Evolutionary conservation across 2,888 invertebrate species (phyloP), one percentile per base, ranked within the genome.

Genomic region (Temnothorax ravouxi): DNA sequence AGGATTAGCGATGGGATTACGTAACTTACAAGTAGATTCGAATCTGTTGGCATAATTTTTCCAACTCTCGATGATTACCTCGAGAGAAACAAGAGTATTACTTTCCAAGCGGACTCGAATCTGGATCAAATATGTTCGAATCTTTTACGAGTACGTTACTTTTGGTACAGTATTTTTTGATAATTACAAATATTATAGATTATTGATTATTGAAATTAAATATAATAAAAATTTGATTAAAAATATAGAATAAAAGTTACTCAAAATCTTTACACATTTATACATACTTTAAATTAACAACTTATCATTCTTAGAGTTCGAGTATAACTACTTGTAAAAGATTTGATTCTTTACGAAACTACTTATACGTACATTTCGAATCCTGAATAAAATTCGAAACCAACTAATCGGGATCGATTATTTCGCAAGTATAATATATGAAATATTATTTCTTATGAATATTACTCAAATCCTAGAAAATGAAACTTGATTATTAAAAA

Each of bases 1-100:
- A 76, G 84, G 21, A 54, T 54, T 54, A 54, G 21, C 50, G 52
- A 54, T 21, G 52, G 52, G n/a, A 54, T 54, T 54, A 52, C 52
- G 9, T 52, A 21, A 9, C 9, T 52, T 21, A 21, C 21, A 21
- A 50, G 6, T 50, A 54, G 52, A 54, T 54, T 54, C n/a, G 21
- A 54, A 54, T n/a, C 9, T 52, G n/a, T 52, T n/a, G 52, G 2
- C 8, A 8, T n/a, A 52, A n/a, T 52, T 52, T 52, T 5, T 52
- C 18, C 5, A 50, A 6, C 50, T 15, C 50, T 50, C 18, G 3
- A n/a, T 8, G 8, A 52, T 52, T n/a, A 52, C 4, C 5, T n/a
- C n/a, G n/a, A 6, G n/a, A 6, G 6, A 52, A 52, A 52, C 2
- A 8, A 18, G n/a, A 52, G 8, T n/a, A n/a, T 8, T 52, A 52